A percentile compares a stretch with the other conserved stretches of the same genome.
Evolutionary conservation across 2,888 invertebrate species (phyloP).

Genomic region (Pammene aurita): DNA sequence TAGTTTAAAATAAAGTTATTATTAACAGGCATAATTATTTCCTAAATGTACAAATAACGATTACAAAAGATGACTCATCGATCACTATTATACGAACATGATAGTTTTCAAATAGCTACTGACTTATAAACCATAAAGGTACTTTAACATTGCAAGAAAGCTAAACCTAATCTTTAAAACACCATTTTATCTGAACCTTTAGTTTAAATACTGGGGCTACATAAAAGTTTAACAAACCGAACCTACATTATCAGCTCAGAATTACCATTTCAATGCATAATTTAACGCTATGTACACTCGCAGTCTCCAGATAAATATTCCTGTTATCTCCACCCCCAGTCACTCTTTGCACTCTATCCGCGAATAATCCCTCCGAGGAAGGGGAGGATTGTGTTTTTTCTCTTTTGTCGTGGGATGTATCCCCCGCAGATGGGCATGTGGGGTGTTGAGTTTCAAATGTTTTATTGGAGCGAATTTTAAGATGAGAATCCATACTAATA

Average conservation of each 20-base stretch:
- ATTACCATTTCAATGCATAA: conserved; percentile 82
- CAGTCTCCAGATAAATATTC: conserved; percentile 66
- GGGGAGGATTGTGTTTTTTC: conserved; percentile 53
- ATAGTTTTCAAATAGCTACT: too few species aligned
- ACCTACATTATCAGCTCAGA: conserved; percentile 41
- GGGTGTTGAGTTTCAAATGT: conserved; percentile 32
- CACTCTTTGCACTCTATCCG: conserved; percentile 71
- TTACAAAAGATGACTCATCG: too few species aligned
- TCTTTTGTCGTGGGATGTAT: conserved; percentile 54
- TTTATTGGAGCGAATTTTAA: conserved; percentile 22
- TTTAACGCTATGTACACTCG: conserved; percentile 68
- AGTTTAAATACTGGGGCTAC: not conserved
- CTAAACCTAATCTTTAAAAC: too few species aligned
- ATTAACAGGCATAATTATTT: too few species aligned
- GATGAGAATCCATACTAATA: not conserved
- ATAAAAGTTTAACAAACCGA: conserved; percentile 19
- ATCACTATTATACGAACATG: too few species aligned
- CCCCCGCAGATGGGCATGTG: conserved; percentile 35
- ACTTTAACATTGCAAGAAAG: too few species aligned
- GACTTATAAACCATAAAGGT: too few species aligned
- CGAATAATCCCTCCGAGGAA: conserved; percentile 73
- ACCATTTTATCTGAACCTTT: not conserved
- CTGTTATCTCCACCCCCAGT: conserved; percentile 73
- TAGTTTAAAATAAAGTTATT: too few species aligned
- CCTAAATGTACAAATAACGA: too few species aligned